Evolutionary conservation across 2,797 vertebrate genomes (phyloP).

Genomic region (Brachyalestes nurse): DNA sequence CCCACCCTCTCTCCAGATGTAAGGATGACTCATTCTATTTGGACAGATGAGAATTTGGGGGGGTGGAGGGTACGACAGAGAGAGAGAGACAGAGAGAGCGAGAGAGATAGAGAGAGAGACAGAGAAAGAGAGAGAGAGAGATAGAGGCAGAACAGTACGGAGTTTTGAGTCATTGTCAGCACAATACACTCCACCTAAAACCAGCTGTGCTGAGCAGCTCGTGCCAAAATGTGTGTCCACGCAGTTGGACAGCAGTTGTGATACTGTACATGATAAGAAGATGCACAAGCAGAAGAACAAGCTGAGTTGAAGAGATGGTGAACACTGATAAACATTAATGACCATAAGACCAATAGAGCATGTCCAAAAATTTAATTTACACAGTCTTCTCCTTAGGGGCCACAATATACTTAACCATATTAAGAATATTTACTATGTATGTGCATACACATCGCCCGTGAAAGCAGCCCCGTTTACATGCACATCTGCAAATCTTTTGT

Average conservation of each 20-base stretch:
- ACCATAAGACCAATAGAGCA: not conserved
- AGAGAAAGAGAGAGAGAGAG: conserved; percentile 21
- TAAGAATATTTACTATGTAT: too few species aligned
- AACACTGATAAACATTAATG: not conserved
- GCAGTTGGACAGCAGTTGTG: too few species aligned
- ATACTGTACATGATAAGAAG: too few species aligned
- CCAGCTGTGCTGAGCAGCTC: conserved; percentile 43
- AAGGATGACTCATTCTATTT: conserved; percentile 36
- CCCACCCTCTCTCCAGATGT: conserved; percentile 26
- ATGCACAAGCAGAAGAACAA: not conserved
- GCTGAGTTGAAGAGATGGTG: not conserved
- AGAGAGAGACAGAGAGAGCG: conserved; percentile 35
- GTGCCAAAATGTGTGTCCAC: conserved; percentile 10
- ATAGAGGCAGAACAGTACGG: conserved; percentile 40
- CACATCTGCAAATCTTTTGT: too few species aligned
- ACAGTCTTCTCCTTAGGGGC: too few species aligned
- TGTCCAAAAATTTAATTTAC: too few species aligned
- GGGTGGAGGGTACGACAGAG: not conserved
- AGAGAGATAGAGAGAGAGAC: not conserved
- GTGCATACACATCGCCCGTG: too few species aligned
- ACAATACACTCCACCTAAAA: conserved; percentile 33
- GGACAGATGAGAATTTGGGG: conserved; percentile 23
- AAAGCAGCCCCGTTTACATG: too few species aligned
- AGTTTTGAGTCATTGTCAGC: conserved; percentile 32
- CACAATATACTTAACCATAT: too few species aligned